phyloP scores from a whole-genome alignment of 2,797 vertebrate genomes.

The Tapera naevia region DNA sequence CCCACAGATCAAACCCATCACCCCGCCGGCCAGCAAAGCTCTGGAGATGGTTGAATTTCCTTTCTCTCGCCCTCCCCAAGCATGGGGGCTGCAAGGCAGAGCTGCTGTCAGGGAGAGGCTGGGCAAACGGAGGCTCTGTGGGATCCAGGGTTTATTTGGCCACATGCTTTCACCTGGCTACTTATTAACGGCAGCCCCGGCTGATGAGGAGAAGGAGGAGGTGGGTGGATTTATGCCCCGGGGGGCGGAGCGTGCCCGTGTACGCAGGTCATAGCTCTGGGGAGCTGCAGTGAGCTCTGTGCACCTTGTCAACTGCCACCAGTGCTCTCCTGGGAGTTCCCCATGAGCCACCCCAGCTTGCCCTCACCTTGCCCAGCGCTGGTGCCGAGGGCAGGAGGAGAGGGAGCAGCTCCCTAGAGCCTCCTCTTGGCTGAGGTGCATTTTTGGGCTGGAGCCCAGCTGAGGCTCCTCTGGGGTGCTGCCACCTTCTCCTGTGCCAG shows the following conservation, averaged over 20 bases:
- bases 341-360: fast-evolving
- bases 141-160: neutral
- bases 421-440: neutral
- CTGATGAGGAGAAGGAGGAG: neutral
- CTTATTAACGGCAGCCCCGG: neutral
- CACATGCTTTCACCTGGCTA: neutral
- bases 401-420: neutral
- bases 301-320: neutral
- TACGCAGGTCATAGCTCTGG: fast-evolving
- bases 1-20: neutral
- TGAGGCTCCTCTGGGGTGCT: neutral
- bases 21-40: neutral
- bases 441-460: neutral
- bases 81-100: fast-evolving
- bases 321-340: no score
- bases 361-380: neutral
- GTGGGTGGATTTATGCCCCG: neutral
- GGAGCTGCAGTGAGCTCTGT: fast-evolving
- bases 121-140: neutral
- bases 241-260: fast-evolving
- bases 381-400: neutral
- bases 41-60: neutral
- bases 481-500: neutral
- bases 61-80: neutral
- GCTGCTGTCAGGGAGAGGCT: neutral